Evolutionary conservation across 1,140 invertebrate genomes (phyloP), one percentile per base, ranked within the genome.

Genomic region (Steinernema feltiae): DNA sequence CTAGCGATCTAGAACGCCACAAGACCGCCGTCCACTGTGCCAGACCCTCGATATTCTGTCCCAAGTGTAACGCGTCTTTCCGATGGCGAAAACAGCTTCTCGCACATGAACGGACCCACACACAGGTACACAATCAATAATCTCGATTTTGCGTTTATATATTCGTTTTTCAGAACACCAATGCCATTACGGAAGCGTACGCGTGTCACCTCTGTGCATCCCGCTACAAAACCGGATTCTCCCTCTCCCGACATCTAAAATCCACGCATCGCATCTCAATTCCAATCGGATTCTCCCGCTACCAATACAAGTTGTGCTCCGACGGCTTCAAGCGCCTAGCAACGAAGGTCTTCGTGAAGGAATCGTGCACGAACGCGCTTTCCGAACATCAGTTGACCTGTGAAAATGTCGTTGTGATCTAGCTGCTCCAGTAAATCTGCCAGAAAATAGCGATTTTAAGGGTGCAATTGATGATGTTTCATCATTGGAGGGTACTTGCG

Each of bases 51-150:
- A 63, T 63, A 3, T 27, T n/a, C 24, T 63, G 53, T 21, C 24
- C 53, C 2, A 63, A 63, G 24, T 63, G 53, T 21, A 27, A 63
- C 24, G 53, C 53, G 15, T 15, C 53, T 3, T 63, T 63, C 24
- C 53, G 53, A 27, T 63, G 53, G 53, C 7, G 53, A 63, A 63
- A 63, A 27, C 53, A 63, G 53, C 53, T 63, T 63, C 24, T 63
- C 7, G 53, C 53, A 3, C 53, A 63, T 21, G 53, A 63, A 21
- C 41, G n/a, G n/a, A 46, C 41, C 41, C 41, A 46, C 41, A 46
- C 7, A 12, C 7, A 63, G 24, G 53, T 63, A 12, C 53, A 15
- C 53, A 27, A 63, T 3, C 3, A 3, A 63, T 17, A 21, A 3
- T 63, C 53, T 63, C 24, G 3, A 3, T 63, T 15, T 27, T 63